Evolutionary conservation across 2,888 invertebrate species (phyloP).

Genomic region (Polyommatus icarus): DNA sequence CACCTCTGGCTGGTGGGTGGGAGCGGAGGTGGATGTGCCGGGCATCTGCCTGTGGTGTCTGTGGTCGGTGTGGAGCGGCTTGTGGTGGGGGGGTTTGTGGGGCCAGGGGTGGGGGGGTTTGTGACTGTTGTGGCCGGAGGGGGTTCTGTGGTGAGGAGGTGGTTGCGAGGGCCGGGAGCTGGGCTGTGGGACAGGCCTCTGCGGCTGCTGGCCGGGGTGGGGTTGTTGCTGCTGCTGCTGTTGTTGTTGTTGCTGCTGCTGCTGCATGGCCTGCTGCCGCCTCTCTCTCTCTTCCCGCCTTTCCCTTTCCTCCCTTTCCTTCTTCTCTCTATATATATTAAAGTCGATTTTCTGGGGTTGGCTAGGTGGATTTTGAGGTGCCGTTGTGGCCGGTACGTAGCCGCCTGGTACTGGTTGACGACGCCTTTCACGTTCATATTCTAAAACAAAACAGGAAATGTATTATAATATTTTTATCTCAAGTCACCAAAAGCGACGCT

Average conservation of each 20-base stretch:
- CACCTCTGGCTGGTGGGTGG: conserved; percentile 45
- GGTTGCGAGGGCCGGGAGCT: conserved; percentile 42
- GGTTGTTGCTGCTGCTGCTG: conserved; percentile 32
- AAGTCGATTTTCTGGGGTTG: conserved; percentile 79
- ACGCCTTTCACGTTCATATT: conserved; percentile 73
- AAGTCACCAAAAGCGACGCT: background rate
- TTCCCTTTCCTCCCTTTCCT: conserved; percentile 81
- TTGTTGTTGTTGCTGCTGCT: conserved; percentile 44
- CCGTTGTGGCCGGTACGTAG: conserved; percentile 65
- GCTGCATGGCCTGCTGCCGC: conserved; percentile 55
- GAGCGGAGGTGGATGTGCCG: conserved; percentile 46
- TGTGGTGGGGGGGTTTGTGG: conserved; percentile 65
- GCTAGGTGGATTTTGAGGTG: conserved; percentile 57
- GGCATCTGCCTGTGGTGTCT: conserved; percentile 46
- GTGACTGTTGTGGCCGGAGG: conserved; percentile 54
- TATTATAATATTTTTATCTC: background rate
- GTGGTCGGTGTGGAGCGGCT: conserved; percentile 52
- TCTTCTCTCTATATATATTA: conserved; percentile 83
- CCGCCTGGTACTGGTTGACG: conserved; percentile 68
- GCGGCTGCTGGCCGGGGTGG: conserved; percentile 34
- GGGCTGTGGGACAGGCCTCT: conserved; percentile 44
- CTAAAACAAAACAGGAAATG: conserved; percentile 47
- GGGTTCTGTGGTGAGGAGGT: conserved; percentile 55
- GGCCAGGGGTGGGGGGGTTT: conserved; percentile 64
- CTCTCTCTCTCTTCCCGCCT: conserved; percentile 63